Evolutionary conservation across 2,797 vertebrate species (phyloP).

Genomic region (Thripadectes ignobilis): DNA sequence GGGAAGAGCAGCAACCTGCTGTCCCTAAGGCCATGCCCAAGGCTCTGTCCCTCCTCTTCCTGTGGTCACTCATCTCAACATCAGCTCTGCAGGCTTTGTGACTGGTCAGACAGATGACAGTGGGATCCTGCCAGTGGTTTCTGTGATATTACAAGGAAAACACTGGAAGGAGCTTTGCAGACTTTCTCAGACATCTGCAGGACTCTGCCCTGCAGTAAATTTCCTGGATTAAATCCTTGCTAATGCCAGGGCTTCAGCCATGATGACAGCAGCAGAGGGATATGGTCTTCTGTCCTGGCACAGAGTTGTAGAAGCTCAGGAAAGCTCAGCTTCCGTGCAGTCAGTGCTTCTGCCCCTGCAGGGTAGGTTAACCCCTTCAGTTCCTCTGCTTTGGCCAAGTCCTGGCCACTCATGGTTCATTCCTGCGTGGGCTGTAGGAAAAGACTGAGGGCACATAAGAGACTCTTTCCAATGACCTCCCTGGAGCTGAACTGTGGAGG

Average conservation of each 20-base stretch:
- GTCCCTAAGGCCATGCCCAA: background rate
- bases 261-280: background rate
- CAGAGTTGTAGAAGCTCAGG: background rate
- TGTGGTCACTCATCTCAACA: accelerated
- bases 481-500: accelerated
- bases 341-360: background rate
- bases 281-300: background rate
- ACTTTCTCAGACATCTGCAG: background rate
- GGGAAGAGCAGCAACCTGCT: background rate
- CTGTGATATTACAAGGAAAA: background rate
- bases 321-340: background rate
- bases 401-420: background rate
- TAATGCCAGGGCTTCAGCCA: background rate
- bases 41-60: background rate
- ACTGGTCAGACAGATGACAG: background rate
- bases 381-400: background rate
- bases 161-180: background rate
- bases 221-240: background rate
- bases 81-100: background rate
- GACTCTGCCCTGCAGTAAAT: background rate
- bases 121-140: background rate
- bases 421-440: background rate
- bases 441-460: no score
- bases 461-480: background rate
- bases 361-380: background rate